Conservation (phyloP, 2,797 vertebrate genomes). For the Taeniopygia guttata region DNA sequence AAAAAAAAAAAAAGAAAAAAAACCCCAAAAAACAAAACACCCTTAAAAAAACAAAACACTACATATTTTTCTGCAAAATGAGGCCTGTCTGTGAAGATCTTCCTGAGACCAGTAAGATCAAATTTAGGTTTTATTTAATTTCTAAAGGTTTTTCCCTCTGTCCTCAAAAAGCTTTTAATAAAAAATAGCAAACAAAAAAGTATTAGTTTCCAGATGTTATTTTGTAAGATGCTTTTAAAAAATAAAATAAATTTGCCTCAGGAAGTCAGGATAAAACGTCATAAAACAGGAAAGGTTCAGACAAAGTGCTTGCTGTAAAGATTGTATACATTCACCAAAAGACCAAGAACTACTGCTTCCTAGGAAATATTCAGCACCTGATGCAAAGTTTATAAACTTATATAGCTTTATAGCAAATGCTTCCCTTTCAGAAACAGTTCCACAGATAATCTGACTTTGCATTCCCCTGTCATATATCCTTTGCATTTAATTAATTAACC, state of each 20-base stretch:
- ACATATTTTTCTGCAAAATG: accelerated
- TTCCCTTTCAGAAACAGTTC: not conserved
- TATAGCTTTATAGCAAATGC: not conserved
- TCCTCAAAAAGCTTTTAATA: not conserved
- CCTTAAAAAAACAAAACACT: not conserved
- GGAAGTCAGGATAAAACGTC: not conserved
- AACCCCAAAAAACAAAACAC: no score
- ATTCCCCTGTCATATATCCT: not conserved
- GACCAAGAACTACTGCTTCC: not conserved
- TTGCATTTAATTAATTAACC: not conserved
- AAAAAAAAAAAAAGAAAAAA: not conserved
- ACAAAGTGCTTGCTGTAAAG: not conserved
- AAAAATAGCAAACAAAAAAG: not conserved
- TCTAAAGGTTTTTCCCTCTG: accelerated
- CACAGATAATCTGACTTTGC: not conserved
- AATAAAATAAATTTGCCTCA: not conserved
- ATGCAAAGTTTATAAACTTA: not conserved
- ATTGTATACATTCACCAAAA: not conserved
- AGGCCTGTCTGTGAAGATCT: not conserved
- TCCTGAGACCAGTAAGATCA: not conserved
- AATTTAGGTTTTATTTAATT: not conserved
- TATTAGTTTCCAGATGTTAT: accelerated
- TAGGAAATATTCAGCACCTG: not conserved
- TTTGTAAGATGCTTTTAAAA: not conserved
- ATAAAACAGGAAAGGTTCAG: not conserved